phyloP scores from a whole-genome alignment of 2,797 vertebrate species.

The Arnoldichthys spilopterus region DNA sequence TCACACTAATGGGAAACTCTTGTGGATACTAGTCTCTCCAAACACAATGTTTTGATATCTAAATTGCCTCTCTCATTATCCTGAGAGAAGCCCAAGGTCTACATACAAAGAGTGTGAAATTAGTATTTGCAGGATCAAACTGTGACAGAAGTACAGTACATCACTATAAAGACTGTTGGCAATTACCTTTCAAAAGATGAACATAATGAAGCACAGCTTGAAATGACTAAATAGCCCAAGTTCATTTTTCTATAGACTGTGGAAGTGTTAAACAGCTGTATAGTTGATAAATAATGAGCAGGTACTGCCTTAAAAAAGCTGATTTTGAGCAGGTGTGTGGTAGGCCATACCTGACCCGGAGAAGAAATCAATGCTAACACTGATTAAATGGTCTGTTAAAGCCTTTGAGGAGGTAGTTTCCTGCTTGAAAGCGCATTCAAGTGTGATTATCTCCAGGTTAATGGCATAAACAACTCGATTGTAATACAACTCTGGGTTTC shows the following conservation, averaged over 20 bases:
- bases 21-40: conserved; percentile 54
- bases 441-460: conserved; percentile 34
- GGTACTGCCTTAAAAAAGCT: conserved; percentile 28
- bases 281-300: conserved; percentile 22
- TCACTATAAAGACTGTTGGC: conserved; percentile 45
- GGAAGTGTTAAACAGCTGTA: conserved; percentile 30
- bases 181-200: conserved; percentile 47
- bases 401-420: conserved; percentile 30
- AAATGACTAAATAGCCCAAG: conserved; percentile 42
- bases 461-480: conserved; percentile 11
- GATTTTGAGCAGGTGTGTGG: conserved; percentile 31
- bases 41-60: conserved; percentile 57
- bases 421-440: conserved; percentile 16
- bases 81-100: conserved; percentile 49
- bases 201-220: conserved; percentile 40
- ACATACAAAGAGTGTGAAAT: conserved; percentile 57
- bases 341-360: conserved; percentile 32
- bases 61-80: conserved; percentile 60
- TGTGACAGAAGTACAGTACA: conserved; percentile 47
- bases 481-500: conserved; percentile 25
- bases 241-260: conserved; percentile 3
- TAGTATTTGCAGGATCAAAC: conserved; percentile 47
- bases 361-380: conserved; percentile 43
- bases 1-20: conserved; percentile 51
- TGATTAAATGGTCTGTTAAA: conserved; percentile 55